phyloP scores from a whole-genome alignment of 2,113 vertebrate species.

The Crotalus viridis region DNA sequence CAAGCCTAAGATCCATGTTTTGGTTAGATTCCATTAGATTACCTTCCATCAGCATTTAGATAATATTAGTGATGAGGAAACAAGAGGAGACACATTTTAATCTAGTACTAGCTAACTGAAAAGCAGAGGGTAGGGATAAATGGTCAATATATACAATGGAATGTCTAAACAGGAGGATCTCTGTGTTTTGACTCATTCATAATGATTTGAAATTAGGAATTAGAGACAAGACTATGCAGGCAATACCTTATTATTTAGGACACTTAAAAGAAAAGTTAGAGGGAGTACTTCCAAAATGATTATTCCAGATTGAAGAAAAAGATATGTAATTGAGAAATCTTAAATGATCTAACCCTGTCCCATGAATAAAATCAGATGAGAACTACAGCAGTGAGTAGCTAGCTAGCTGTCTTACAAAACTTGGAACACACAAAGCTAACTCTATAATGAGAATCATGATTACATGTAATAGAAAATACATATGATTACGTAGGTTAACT shows the following conservation, averaged over 20 bases:
- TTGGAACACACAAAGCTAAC: not conserved
- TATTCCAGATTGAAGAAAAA: not conserved
- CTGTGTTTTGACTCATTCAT: not conserved
- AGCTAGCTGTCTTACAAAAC: not conserved
- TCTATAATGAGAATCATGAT: not conserved
- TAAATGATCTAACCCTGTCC: not conserved
- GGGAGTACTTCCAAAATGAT: not conserved
- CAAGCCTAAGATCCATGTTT: not conserved
- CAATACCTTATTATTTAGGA: not conserved
- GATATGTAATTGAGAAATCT: not conserved
- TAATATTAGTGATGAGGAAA: not conserved
- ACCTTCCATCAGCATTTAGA: not conserved
- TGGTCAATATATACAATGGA: not conserved
- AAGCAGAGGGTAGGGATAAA: conserved; percentile 23
- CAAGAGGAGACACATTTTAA: not conserved
- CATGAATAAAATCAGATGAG: not conserved
- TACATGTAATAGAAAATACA: no score
- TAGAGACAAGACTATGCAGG: not conserved
- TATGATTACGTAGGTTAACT: not conserved
- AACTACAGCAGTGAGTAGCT: not conserved
- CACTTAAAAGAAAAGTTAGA: not conserved
- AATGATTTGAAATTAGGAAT: not conserved
- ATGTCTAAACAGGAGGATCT: not conserved
- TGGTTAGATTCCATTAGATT: not conserved
- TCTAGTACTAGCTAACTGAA: conserved; percentile 24